phyloP scores from a whole-genome alignment of 2,113 vertebrate genomes.

The Stigmatopora nigra region DNA sequence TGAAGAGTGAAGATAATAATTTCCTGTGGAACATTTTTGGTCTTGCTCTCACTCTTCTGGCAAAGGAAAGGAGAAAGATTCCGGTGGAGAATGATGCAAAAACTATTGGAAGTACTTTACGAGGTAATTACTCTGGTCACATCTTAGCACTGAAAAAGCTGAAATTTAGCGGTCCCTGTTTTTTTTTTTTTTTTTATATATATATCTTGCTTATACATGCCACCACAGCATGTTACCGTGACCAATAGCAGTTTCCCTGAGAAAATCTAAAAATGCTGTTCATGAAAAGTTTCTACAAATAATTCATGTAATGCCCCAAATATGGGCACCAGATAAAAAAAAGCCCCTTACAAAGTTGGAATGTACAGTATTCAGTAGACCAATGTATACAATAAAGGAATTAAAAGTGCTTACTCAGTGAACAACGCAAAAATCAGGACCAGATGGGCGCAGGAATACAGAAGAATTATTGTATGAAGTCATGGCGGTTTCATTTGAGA shows the following conservation, averaged over 20 bases:
- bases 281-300: not conserved
- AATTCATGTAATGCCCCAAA: not conserved
- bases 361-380: not conserved
- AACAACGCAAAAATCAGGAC: not conserved
- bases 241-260: not conserved
- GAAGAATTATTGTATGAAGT: conserved; percentile 2
- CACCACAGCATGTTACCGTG: not conserved
- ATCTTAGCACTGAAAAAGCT: conserved; percentile 5
- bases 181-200: too few relatives aligned
- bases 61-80: conserved; percentile 22
- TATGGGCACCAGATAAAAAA: not conserved
- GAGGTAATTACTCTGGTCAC: conserved; percentile 28
- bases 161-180: conserved; percentile 2
- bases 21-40: conserved; percentile 58
- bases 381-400: not conserved
- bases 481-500: not conserved
- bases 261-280: not conserved
- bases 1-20: conserved; percentile 43
- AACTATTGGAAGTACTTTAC: conserved; percentile 30
- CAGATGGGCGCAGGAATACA: not conserved
- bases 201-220: not conserved
- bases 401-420: not conserved
- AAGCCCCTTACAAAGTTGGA: not conserved
- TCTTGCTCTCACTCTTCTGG: conserved; percentile 58
- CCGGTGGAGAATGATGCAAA: conserved; percentile 43